phyloP scores from a whole-genome alignment of 1,140 invertebrate genomes.

The Temnothorax longispinosus region DNA sequence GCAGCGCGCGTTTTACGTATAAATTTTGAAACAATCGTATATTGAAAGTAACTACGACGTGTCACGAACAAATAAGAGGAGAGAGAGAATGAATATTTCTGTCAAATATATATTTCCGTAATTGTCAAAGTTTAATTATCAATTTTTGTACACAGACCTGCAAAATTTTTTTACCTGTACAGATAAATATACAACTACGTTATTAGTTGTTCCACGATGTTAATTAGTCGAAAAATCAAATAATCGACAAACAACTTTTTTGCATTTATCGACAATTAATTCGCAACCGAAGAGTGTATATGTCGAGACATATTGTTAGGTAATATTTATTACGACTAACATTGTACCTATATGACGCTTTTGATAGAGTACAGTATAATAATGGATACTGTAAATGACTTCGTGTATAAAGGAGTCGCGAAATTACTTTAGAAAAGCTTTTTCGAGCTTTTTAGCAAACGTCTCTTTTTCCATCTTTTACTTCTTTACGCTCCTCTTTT shows the following conservation, averaged over 20 bases:
- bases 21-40: conserved; percentile 22
- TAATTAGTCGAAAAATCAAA: not conserved
- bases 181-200: not conserved
- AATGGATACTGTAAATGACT: not conserved
- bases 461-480: not conserved
- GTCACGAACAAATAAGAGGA: not conserved
- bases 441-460: not conserved
- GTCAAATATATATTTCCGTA: not conserved
- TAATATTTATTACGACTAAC: not conserved
- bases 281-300: not conserved
- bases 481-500: not conserved
- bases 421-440: not conserved
- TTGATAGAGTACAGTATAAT: not conserved
- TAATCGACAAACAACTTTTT: not conserved
- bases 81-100: not conserved
- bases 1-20: conserved; percentile 9
- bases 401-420: not conserved
- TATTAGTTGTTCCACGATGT: not conserved
- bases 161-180: not conserved
- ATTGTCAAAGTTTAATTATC: conserved; percentile 3
- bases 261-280: not conserved
- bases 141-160: not conserved
- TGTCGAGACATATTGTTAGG: not conserved
- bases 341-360: not conserved
- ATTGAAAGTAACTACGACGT: not conserved